A percentile compares a stretch with the other conserved stretches of the same genome.
phyloP scores from a whole-genome alignment of 2,888 invertebrate species.

The Tubiluchus corallicola region DNA sequence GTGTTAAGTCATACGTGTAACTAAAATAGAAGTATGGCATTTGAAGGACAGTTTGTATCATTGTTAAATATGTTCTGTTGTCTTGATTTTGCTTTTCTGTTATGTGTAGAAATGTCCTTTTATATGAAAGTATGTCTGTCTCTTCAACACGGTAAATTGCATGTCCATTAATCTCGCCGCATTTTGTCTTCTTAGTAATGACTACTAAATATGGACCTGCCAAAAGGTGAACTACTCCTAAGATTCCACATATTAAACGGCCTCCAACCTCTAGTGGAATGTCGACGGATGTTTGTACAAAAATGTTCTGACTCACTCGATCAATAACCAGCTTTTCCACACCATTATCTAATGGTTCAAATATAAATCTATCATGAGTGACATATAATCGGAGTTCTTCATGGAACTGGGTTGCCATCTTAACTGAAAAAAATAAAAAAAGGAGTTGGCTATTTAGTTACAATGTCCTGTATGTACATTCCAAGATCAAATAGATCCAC shows the following conservation, averaged over 20 bases:
- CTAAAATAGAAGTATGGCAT: conserved; percentile 83
- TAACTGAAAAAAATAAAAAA: too few species aligned
- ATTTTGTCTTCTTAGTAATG: conserved; percentile 59
- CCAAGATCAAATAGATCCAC: too few species aligned
- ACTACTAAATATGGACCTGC: conserved; percentile 73
- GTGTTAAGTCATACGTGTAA: conserved; percentile 78
- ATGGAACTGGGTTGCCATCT: background rate
- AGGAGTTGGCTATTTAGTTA: too few species aligned
- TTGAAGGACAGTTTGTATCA: conserved; percentile 61
- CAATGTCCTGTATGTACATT: too few species aligned
- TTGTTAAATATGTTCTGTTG: conserved; percentile 60
- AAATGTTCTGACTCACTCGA: conserved; percentile 51
- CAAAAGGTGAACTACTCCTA: conserved; percentile 63
- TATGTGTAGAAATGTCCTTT: conserved; percentile 61
- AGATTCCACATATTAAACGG: conserved; percentile 55
- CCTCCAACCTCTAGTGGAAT: background rate
- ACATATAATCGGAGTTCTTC: conserved; percentile 36
- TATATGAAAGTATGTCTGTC: conserved; percentile 64
- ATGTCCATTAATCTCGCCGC: conserved; percentile 62
- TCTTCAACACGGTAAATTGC: conserved; percentile 57
- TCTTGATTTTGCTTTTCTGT: conserved; percentile 57
- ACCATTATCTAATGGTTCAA: conserved; percentile 55
- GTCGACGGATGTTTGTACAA: conserved; percentile 41
- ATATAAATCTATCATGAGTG: conserved; percentile 70
- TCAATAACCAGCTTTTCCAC: conserved; percentile 65